A percentile compares a stretch with the other conserved stretches of the same genome.
Evolutionary conservation across 2,113 vertebrate genomes (phyloP).

Genomic region (Erpornis zantholeuca): DNA sequence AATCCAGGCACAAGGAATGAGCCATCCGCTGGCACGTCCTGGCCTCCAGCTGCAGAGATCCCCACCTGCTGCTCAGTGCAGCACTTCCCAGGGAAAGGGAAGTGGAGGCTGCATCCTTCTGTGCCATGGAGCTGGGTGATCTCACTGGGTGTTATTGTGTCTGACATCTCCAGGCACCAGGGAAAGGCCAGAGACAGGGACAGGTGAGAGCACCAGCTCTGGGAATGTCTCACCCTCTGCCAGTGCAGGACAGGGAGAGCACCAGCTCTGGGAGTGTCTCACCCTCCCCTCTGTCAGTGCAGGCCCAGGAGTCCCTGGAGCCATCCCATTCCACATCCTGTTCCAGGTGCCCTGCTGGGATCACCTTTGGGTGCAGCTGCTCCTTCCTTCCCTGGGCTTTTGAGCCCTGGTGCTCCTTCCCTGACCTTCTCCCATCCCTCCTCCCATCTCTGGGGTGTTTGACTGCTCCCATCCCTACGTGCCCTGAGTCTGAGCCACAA

Average conservation of each 20-base stretch:
- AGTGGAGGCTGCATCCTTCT: not conserved
- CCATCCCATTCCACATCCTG: not conserved
- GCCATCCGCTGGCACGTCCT: rapidly evolving
- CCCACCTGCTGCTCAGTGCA: not conserved
- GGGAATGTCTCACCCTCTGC: not conserved
- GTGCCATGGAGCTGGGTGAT: not conserved
- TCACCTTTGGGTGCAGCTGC: not conserved
- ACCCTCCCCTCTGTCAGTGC: not conserved
- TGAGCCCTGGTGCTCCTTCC: not conserved
- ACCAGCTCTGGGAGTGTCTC: no score
- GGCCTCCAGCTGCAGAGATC: not conserved
- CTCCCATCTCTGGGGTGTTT: not conserved
- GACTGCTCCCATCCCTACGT: not conserved
- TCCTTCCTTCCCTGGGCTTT: not conserved
- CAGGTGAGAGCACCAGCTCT: not conserved
- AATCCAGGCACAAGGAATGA: rapidly evolving
- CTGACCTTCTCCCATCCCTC: not conserved
- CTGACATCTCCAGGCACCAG: not conserved
- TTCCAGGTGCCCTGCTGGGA: not conserved
- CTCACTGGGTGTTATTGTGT: rapidly evolving
- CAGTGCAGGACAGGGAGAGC: not conserved
- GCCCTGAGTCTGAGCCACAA: rapidly evolving
- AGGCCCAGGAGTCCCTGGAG: not conserved
- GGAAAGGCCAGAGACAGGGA: rapidly evolving
- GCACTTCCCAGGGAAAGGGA: not conserved